Evolutionary conservation across 64 coral and sea anemone genomes (phyloP), one percentile per base, ranked within the genome.

Genomic region (Catalaphyllia jardinei): DNA sequence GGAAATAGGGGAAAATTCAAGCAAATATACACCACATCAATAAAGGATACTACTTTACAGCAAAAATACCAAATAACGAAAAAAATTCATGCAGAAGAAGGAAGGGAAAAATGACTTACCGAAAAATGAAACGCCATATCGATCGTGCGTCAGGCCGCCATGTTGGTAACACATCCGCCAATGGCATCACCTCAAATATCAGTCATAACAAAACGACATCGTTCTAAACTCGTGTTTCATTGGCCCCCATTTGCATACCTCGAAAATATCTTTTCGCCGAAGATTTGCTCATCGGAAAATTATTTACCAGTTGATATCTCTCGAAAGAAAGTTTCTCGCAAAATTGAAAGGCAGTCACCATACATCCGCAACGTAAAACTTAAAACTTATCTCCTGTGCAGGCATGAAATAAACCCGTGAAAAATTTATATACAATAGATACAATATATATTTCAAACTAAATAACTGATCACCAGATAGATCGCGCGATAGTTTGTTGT

Each of bases 211-310:
- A 39, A 39, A 38, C 18, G 30, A 22, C 5, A 10, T 1, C 12
- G 33, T 85, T 85, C 81, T 71, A 28, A 85, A 27, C 81, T 69
- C 4, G 33, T 39, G 39, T 71, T 85, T 85, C 1, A 85, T 85
- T 85, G 81, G 81, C 46, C 52, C 1, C 29, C 38, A 49, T 8
- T 51, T 51, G 9, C 4, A 1, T 10, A 20, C 20, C 5, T n/a
- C 39, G 39, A 77, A 24, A 50, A 69, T 69, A 69, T 69, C 9
- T 69, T 69, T n/a, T 69, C 10, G 22, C 10, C 7, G 20, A n/a
- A 22, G 2, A 51, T 85, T 46, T 85, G 12, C 81, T 85, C 62
- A 71, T 85, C 62, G 13, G 0, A 10, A 71, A 85, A 29, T 85
- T 85, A 85, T 31, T 85, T 39, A 28, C 63, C 38, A 8, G 81